Conservation (phyloP, 2,113 vertebrate species). For the Bambusicola thoracicus region DNA sequence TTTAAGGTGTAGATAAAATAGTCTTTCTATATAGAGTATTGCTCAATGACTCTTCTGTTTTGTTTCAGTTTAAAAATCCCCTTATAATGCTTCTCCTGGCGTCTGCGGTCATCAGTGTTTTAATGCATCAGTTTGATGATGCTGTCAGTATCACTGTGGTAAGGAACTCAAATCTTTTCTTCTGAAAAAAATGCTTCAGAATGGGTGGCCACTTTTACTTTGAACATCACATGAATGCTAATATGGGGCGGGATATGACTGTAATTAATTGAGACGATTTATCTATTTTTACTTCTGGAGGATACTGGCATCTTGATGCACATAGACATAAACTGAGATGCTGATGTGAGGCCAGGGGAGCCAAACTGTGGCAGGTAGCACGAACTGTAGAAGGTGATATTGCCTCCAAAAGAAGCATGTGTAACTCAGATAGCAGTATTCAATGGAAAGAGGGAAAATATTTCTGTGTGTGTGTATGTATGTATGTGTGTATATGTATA, state of each 20-base stretch:
- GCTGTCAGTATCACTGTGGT: slow-evolving; percentile 99
- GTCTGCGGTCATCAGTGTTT: slow-evolving; percentile 95
- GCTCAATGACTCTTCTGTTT: slow-evolving; percentile 63
- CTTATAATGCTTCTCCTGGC: slow-evolving; percentile 97
- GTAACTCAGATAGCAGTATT: background rate
- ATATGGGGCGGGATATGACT: background rate
- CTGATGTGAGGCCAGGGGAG: background rate
- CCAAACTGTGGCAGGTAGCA: background rate
- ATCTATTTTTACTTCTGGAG: background rate
- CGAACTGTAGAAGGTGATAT: background rate
- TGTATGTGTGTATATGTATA: no score
- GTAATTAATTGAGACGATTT: background rate
- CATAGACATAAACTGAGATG: background rate
- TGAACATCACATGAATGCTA: background rate
- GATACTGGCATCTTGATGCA: background rate
- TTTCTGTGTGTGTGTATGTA: no score
- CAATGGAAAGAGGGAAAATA: background rate
- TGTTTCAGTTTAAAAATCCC: slow-evolving; percentile 95
- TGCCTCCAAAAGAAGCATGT: background rate
- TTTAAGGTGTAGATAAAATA: background rate
- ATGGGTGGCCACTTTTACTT: background rate
- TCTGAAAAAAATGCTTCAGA: background rate
- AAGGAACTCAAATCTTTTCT: slow-evolving; percentile 48
- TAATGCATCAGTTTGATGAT: slow-evolving; percentile 98
- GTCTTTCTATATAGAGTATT: background rate